A percentile compares a stretch with the other conserved stretches of the same genome.
These are phyloP conservation scores for Crepidodera aurea DNA, from an alignment of 2,888 invertebrate species.

Conservation along the genomic window DNA sequence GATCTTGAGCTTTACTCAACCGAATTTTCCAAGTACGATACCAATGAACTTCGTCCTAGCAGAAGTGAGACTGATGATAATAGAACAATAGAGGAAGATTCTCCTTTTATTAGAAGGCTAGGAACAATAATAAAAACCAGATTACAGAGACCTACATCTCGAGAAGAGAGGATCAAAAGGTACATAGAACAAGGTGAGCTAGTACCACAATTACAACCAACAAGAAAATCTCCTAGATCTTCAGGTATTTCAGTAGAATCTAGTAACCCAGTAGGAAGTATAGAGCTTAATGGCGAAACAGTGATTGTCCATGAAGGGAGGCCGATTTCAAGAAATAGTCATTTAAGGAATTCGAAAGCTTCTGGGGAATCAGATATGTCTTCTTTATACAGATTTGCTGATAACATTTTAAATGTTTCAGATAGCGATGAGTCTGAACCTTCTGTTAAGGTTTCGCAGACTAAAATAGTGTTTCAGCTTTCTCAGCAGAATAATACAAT, in stretches of 20 bases:
- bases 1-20: constrained; percentile 41
- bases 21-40: background rate
- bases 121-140: constrained; percentile 21
- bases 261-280: background rate
- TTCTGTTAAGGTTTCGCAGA: constrained; percentile 15
- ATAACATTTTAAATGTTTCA: constrained; percentile 45
- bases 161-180: constrained; percentile 38
- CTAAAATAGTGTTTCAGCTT: constrained; percentile 3
- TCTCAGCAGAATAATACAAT: background rate
- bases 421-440: constrained; percentile 49
- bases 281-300: background rate
- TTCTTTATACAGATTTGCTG: constrained; percentile 40
- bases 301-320: constrained; percentile 5
- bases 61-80: constrained; percentile 1
- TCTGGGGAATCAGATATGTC: constrained; percentile 34
- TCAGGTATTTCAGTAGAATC: background rate
- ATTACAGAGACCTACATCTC: constrained; percentile 26
- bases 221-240: background rate
- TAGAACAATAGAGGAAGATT: constrained; percentile 11
- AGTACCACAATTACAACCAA: constrained; percentile 35
- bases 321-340: constrained; percentile 18
- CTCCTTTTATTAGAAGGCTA: constrained; percentile 19
- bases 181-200: constrained; percentile 43
- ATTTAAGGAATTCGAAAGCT: constrained; percentile 21
- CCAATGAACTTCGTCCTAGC: background rate